A percentile compares a stretch with the other conserved stretches of the same genome.
phyloP scores from a whole-genome alignment of 2,113 vertebrate species.

The Orientallactaga bullata region DNA sequence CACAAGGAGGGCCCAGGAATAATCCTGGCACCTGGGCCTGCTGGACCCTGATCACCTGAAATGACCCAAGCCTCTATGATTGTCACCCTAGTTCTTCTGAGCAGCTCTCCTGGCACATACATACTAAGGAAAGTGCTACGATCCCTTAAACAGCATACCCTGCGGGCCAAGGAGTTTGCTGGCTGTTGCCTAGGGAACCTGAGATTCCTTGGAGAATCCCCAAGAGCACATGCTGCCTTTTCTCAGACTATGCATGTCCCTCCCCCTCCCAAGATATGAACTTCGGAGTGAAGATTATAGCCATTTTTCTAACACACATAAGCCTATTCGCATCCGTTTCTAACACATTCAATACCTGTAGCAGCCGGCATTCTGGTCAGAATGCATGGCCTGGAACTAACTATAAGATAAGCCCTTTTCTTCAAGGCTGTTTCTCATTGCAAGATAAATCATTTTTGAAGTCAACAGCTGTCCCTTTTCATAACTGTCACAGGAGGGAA shows the following conservation, averaged over 20 bases:
- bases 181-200: slow-evolving; percentile 21
- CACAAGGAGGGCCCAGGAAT: background rate
- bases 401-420: background rate
- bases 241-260: background rate
- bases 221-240: slow-evolving; percentile 22
- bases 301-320: background rate
- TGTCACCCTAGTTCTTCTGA: background rate
- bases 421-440: slow-evolving; percentile 18
- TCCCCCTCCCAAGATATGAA: fast-evolving
- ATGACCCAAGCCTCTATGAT: background rate
- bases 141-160: background rate
- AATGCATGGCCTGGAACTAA: background rate
- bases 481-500: slow-evolving; percentile 43
- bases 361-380: background rate
- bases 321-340: background rate
- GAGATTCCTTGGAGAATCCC: slow-evolving; percentile 3
- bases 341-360: background rate
- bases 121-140: background rate
- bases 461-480: slow-evolving; percentile 62
- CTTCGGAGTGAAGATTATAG: background rate
- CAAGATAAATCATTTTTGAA: slow-evolving; percentile 42
- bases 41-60: background rate
- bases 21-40: background rate
- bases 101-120: background rate
- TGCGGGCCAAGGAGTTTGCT: background rate